Percentiles rank a stretch among this genome's conserved stretches.
These are phyloP conservation scores for Polydrusus cervinus DNA, from an alignment of 2,888 invertebrate genomes.

Conservation along the genomic window DNA sequence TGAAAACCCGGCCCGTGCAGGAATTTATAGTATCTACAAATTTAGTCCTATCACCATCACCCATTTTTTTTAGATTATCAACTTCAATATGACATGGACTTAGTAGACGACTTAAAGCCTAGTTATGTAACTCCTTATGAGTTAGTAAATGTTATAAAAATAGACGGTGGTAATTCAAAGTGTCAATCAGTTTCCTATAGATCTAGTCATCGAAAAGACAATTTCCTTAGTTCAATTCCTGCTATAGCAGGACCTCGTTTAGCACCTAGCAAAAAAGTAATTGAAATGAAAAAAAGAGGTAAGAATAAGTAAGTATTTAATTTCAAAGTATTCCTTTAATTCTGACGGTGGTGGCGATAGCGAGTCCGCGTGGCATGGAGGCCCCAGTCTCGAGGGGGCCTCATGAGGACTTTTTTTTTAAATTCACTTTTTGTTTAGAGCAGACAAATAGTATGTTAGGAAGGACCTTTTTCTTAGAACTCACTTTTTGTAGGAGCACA, in stretches of 20 bases:
- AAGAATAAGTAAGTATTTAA: slow-evolving; percentile 8
- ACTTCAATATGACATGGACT: slow-evolving; percentile 48
- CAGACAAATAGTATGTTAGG: no score
- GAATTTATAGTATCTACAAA: no score
- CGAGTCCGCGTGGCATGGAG: no score
- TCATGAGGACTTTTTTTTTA: no score
- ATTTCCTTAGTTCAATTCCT: slow-evolving; percentile 55
- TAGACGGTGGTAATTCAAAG: slow-evolving; percentile 56
- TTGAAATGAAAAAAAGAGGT: slow-evolving; percentile 81
- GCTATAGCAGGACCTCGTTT: slow-evolving; percentile 55
- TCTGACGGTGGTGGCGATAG: no score
- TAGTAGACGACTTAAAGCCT: slow-evolving; percentile 54
- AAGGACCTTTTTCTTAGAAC: no score
- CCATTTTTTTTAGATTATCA: slow-evolving; percentile 43
- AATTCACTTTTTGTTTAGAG: no score
- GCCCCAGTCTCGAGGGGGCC: no score
- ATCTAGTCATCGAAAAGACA: slow-evolving; percentile 46
- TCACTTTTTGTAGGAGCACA: no score
- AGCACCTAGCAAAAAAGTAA: slow-evolving; percentile 54
- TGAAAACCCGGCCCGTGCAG: no score
- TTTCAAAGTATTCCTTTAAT: no score
- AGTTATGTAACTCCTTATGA: slow-evolving; percentile 66
- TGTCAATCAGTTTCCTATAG: slow-evolving; percentile 61
- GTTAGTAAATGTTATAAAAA: slow-evolving; percentile 61
- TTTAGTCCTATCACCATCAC: not conserved